These are phyloP conservation scores for Drosophila kanapiae DNA, from an alignment of 1,140 invertebrate species.

Conservation along the genomic window DNA sequence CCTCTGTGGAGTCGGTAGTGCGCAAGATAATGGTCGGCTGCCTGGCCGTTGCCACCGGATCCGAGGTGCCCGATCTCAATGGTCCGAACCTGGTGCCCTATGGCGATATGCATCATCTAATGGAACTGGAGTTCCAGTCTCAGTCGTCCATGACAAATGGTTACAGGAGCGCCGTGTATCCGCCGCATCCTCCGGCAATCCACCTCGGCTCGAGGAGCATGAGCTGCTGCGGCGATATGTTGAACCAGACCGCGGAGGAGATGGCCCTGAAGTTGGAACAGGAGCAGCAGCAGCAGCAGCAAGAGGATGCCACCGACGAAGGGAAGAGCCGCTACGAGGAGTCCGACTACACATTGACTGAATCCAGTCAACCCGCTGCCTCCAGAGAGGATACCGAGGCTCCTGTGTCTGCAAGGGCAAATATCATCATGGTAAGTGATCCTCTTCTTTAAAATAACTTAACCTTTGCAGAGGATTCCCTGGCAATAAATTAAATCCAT, in stretches of 20 bases:
- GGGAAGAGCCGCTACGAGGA: slow-evolving; percentile 5
- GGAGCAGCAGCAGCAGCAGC: slow-evolving; percentile 1
- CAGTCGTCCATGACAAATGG: slow-evolving; percentile 46
- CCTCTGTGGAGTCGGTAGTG: slow-evolving; percentile 66
- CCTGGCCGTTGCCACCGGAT: slow-evolving; percentile 58
- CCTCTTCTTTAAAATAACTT: neutral
- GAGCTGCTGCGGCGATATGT: slow-evolving; percentile 64
- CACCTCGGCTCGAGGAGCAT: slow-evolving; percentile 16
- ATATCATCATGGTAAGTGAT: slow-evolving; percentile 39
- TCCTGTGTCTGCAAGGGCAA: slow-evolving; percentile 10
- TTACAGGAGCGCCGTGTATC: slow-evolving; percentile 17
- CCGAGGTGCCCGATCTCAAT: slow-evolving; percentile 52
- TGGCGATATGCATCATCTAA: slow-evolving; percentile 70
- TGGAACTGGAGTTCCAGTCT: slow-evolving; percentile 44
- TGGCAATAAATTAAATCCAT: too few species aligned
- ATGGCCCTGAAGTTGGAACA: slow-evolving; percentile 9
- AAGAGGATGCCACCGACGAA: neutral
- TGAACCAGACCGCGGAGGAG: slow-evolving; percentile 16
- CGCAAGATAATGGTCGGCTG: slow-evolving; percentile 57
- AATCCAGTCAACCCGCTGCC: slow-evolving; percentile 14
- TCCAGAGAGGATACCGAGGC: slow-evolving; percentile 25
- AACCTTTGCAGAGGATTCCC: slow-evolving; percentile 1
- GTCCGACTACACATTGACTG: slow-evolving; percentile 8
- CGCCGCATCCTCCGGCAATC: neutral
- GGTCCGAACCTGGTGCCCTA: slow-evolving; percentile 71